These are phyloP conservation scores for Scaptomyza montana DNA, from an alignment of 1,140 invertebrate species.

Conservation along the genomic window DNA sequence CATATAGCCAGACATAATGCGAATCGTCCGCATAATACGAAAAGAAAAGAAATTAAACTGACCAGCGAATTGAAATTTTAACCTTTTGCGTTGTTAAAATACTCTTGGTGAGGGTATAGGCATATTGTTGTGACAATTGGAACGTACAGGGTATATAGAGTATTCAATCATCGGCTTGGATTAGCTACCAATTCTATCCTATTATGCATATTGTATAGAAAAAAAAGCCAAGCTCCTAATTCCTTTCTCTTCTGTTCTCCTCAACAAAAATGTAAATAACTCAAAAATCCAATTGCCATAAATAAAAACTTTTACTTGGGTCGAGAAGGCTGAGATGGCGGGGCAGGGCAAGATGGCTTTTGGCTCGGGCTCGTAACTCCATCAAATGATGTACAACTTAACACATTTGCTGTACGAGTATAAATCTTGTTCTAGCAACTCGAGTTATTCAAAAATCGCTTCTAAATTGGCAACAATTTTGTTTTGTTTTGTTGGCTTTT, in stretches of 20 bases:
- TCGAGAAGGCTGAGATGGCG: too few species aligned
- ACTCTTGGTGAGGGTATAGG: neutral
- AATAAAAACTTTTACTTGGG: conserved; percentile 65
- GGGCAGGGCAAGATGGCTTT: neutral
- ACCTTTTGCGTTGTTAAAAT: conserved; percentile 9
- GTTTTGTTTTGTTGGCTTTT: conserved; percentile 25
- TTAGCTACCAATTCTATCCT: neutral
- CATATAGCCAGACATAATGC: conserved; percentile 58
- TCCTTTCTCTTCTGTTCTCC: neutral
- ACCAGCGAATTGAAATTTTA: conserved; percentile 37
- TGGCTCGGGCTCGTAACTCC: conserved; percentile 59
- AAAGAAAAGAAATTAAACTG: neutral
- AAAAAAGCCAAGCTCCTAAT: conserved; percentile 8
- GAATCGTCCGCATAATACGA: conserved; percentile 50
- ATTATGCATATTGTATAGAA: conserved; percentile 1
- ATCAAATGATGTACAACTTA: conserved; percentile 83
- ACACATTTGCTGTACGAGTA: conserved; percentile 71
- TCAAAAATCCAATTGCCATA: conserved; percentile 81
- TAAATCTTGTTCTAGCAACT: conserved; percentile 80
- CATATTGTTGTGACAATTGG: too few species aligned
- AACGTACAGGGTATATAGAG: too few species aligned
- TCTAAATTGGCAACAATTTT: conserved; percentile 75
- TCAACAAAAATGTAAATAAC: conserved; percentile 40
- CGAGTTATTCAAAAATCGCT: conserved; percentile 83
- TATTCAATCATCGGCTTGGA: neutral